Evolutionary conservation across 2,797 vertebrate species (phyloP), one percentile per base, ranked within the genome.

Genomic region (Gouania willdenowi): DNA sequence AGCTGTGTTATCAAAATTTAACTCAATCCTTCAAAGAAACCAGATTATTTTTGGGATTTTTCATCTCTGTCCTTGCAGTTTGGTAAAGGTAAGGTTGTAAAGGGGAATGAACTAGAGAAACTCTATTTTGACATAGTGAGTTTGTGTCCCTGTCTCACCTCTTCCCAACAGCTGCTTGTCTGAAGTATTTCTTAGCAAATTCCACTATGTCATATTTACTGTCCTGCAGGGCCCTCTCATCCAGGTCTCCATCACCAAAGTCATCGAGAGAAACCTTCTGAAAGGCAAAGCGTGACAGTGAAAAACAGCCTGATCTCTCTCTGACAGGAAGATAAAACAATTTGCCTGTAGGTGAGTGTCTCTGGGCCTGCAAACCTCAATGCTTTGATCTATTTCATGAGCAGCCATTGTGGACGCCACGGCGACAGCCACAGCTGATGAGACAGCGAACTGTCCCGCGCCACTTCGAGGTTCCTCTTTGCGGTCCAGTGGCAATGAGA

Each of bases 161-260:
- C 25, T 55, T 75, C 50, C 91, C 8, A 47, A 29, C 63, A 49
- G 29, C 21, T 42, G 5, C 50, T 79, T 84, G 86, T 18, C 94
- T 92, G 81, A 96, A 99, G 77, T 93, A 92, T 64, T 85, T 89
- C 83, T 78, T 91, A 66, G 94, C 94, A 9, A 98, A 98, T 62
- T 92, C 90, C 37, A 92, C 26, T 89, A 99, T 92, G 62, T 92
- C 88, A 35, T 88, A 90, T 5, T 75, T 81, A 29, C 61, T 81
- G 13, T 76, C 69, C 63, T 63, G 86, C 35, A 89, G 44, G 12
- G 55, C 0, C 0, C 60, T 68, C 53, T 85, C 86, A 36, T 84
- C 79, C 37, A 52, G 25, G 8, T 67, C 69, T 29, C 75, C 46
- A 0, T 58, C 32, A 1, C 70, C 48, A 0, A 51, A 67, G 12